Base-by-base conservation (phyloP, 2,113 vertebrate genomes). In the Datnioides undecimradiatus region DNA sequence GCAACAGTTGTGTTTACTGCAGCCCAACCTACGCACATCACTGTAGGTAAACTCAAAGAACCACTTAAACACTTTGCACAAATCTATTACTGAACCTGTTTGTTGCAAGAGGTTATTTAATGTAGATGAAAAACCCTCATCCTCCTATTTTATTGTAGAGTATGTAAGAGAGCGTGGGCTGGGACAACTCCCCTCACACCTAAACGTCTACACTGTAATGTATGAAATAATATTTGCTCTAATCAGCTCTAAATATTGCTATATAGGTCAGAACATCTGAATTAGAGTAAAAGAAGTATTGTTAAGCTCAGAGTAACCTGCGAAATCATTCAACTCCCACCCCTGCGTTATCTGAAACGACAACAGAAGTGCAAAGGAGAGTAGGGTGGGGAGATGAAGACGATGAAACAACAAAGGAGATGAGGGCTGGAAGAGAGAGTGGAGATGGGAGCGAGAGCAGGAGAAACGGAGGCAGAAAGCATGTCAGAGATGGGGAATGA, bases 191-290 rank as follows among this genome's bases (percentile, higher is more conserved):
- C 33, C 31, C 33, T 40, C 67, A 17, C 17, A 4, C 6, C 11
- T 17, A 31, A 62, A 31, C 25, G 21, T 19, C 25, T 2, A 12
- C 6, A 54, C 17, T 23, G 3, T 23, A n/a, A 19, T 19, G 1
- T 21, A 29, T 29, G 31, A 25, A 41, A 21, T 0, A 3, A 5
- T 33, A 8, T 43, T 31, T 63, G 8, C 48, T 34, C 1, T 46
- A 25, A 49, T 19, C 13, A 40, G 14, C 23, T 79, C 4, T 36
- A 36, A 51, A 62, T 67, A 21, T 67, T 59, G 7, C 23, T 46
- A 36, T 59, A 52, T 40, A 79, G 58, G 36, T 69, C 60, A 36
- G 34, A 41, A 65, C 19, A 54, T 75, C 40, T 70, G 23, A 79
- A 57, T 14, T 49, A 1, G 10, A 71, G 62, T 52, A 6, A 41